Evolutionary conservation across 2,888 invertebrate species (phyloP), one percentile per base, ranked within the genome.

Genomic region (Caenorhabditis sp.): DNA sequence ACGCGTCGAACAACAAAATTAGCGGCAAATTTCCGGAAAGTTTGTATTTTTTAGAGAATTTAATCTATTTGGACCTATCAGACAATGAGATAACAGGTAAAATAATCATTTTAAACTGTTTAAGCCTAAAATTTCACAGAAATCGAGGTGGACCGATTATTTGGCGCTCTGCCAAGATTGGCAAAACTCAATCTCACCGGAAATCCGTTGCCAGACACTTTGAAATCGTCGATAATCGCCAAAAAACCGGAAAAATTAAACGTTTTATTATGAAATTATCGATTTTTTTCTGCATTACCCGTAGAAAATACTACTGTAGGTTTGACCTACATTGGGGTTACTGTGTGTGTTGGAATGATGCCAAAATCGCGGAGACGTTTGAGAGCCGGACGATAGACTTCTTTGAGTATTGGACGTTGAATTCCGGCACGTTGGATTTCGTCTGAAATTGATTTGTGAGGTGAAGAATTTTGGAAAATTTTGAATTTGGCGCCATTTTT

Each of bases 361-460:
- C 85, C 87, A 64, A 83, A 81, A 62, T 87, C 85, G 83, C 93
- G 91, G 49, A 99, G 91, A 68, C 97, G 91, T 43, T 93, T 93
- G 71, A 99, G 90, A 88, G 99, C 92, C 0, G 99, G 95, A 54
- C 89, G 81, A 90, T 97, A 99, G 72, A 97, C 94, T 69, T 95
- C 95, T 0, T 93, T 92, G 0, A 93, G 92, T 86, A 97, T 93
- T 0, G 99, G 99, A 51, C 95, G 90, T 19, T 97, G 92, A 76
- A 95, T 93, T 3, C 99, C 99, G 70, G 93, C 92, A 78, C 93
- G 92, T 89, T 99, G 97, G 84, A 99, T 97, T 90, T 99, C 99
- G 84, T 94, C 94, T 95, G 85, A 2, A 88, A 88, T 19, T 19
- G 6, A 2, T 55, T 26, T 26, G 19, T 27, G 17, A 3, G 43